Percentiles rank a stretch among this genome's conserved stretches.
Conservation (phyloP, 2,113 vertebrate genomes). For the Ptychochromis oligacanthus region DNA sequence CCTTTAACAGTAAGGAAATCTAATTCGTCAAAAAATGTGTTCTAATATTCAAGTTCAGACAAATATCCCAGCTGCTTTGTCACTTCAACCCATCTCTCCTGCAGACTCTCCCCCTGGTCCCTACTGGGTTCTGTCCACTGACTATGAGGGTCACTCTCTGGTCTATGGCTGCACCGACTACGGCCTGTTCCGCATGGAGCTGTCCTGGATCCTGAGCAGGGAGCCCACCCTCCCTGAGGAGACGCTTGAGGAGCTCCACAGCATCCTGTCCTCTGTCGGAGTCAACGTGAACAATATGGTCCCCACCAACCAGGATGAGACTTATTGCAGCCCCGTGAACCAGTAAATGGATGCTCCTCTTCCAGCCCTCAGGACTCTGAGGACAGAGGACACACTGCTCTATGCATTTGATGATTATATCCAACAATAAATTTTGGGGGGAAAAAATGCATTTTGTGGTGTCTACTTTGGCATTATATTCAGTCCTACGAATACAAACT, state of each 20-base stretch:
- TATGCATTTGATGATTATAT: not conserved
- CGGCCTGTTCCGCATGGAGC: slow-evolving; percentile 78
- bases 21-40: too few relatives aligned
- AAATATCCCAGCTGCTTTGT: not conserved
- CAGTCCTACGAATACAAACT: not conserved
- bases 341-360: slow-evolving; percentile 67
- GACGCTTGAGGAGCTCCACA: slow-evolving; percentile 78
- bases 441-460: not conserved
- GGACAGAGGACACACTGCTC: not conserved
- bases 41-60: too few relatives aligned
- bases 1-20: slow-evolving; percentile 45
- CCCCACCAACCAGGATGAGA: slow-evolving; percentile 73
- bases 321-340: slow-evolving; percentile 72
- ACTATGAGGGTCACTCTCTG: slow-evolving; percentile 85
- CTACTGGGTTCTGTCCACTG: slow-evolving; percentile 87
- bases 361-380: not conserved
- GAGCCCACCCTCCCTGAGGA: slow-evolving; percentile 66
- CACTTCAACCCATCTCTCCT: not conserved
- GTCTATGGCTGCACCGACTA: slow-evolving; percentile 86
- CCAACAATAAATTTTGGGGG: not conserved
- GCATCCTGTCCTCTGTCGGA: slow-evolving; percentile 77
- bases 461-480: not conserved
- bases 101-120: slow-evolving; percentile 80
- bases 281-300: slow-evolving; percentile 77
- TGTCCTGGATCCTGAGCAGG: slow-evolving; percentile 85